phyloP scores from a whole-genome alignment of 2,797 vertebrate genomes.

The Xiphophorus birchmanni region DNA sequence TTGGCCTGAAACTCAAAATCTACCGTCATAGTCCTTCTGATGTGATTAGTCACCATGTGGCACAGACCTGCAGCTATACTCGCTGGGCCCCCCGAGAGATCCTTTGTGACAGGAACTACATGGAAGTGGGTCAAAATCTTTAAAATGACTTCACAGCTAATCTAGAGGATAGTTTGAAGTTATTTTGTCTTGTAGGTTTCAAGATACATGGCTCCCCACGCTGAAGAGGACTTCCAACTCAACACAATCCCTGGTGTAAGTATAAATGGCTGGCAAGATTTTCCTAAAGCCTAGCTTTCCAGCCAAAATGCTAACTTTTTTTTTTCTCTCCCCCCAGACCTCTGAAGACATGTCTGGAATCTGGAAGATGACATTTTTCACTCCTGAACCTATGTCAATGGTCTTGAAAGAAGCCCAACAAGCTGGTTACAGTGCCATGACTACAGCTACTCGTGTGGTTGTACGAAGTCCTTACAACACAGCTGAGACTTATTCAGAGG shows the following conservation, averaged over 20 bases:
- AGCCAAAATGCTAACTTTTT: not conserved
- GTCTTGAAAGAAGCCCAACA: slow-evolving; percentile 74
- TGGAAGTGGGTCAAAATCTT: slow-evolving; percentile 80
- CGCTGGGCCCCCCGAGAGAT: slow-evolving; percentile 81
- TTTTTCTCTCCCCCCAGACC: slow-evolving; percentile 27
- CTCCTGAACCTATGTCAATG: slow-evolving; percentile 75
- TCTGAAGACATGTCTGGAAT: slow-evolving; percentile 52
- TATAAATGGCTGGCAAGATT: not conserved
- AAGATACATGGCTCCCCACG: slow-evolving; percentile 33
- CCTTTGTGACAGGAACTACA: slow-evolving; percentile 84
- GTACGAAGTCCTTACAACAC: slow-evolving; percentile 79
- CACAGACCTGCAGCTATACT: slow-evolving; percentile 73
- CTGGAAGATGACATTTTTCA: slow-evolving; percentile 86
- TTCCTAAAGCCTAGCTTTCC: not conserved
- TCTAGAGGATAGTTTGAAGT: not conserved
- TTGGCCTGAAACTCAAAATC: slow-evolving; percentile 74
- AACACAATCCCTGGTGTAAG: slow-evolving; percentile 49
- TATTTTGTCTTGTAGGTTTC: slow-evolving; percentile 69
- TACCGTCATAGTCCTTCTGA: slow-evolving; percentile 49
- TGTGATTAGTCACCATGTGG: slow-evolving; percentile 65
- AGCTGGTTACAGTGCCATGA: slow-evolving; percentile 80
- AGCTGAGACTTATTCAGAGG: slow-evolving; percentile 72
- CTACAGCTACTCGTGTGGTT: slow-evolving; percentile 77
- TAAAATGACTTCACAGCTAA: not conserved
- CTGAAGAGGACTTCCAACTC: not conserved